Conservation (phyloP, 2,888 invertebrate genomes). For the Drosophila maculinotata region DNA sequence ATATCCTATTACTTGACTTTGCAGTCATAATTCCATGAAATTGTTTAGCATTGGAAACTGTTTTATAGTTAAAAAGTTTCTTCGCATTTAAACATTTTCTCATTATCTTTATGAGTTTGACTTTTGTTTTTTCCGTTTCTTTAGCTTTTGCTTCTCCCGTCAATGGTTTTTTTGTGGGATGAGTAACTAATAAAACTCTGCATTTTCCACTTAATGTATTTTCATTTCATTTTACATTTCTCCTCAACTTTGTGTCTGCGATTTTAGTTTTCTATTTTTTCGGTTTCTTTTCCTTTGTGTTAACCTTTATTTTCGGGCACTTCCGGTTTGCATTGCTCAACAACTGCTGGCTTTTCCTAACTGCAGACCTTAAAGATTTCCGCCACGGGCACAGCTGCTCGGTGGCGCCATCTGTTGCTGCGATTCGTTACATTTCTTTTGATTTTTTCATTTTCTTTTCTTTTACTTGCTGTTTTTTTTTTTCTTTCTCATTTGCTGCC, state of each 20-base stretch:
- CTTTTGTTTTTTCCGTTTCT: neutral
- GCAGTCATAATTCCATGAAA: too few relatives aligned
- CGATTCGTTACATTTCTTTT: neutral
- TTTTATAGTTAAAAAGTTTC: neutral
- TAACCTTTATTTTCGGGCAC: slow-evolving; percentile 46
- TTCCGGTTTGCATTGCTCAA: slow-evolving; percentile 40
- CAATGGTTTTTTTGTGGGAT: neutral
- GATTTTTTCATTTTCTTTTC: neutral
- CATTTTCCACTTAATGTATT: slow-evolving; percentile 50
- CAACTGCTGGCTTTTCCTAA: slow-evolving; percentile 3
- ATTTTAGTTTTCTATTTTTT: neutral
- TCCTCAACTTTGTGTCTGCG: neutral
- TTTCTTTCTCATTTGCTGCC: slow-evolving; percentile 17
- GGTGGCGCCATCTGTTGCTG: slow-evolving; percentile 58
- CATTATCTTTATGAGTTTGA: slow-evolving; percentile 1
- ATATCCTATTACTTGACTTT: too few relatives aligned
- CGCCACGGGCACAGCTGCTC: slow-evolving; percentile 16
- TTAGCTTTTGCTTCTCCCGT: neutral
- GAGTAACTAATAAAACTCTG: slow-evolving; percentile 15
- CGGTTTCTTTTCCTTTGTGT: slow-evolving; percentile 10
- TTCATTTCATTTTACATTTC: slow-evolving; percentile 20
- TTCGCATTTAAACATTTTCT: neutral
- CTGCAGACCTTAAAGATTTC: slow-evolving; percentile 29
- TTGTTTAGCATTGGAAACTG: neutral
- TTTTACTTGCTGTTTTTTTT: slow-evolving; percentile 3